These are phyloP conservation scores for Paralvinella palmiformis DNA, from an alignment of 1,140 invertebrate species.

Conservation along the genomic window DNA sequence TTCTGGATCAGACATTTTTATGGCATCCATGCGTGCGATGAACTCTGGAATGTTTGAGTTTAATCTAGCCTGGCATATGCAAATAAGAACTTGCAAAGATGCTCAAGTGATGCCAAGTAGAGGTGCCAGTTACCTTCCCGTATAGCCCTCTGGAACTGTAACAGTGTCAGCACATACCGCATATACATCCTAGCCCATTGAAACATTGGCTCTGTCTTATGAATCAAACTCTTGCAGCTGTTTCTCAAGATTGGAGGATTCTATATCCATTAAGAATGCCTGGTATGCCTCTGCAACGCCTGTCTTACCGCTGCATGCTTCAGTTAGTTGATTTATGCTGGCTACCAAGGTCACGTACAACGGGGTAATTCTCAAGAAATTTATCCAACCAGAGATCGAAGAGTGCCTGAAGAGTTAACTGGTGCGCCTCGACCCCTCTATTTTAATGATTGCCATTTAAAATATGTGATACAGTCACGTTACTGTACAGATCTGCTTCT, in stretches of 20 bases:
- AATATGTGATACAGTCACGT: background rate
- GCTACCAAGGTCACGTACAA: background rate
- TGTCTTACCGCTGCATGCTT: no score
- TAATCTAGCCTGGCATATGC: background rate
- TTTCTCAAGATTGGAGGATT: background rate
- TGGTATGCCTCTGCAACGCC: no score
- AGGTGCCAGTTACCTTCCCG: constrained; percentile 1
- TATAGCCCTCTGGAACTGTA: background rate
- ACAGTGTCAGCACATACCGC: background rate
- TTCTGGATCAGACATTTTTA: no score
- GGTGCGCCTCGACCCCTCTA: background rate
- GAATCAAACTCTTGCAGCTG: background rate
- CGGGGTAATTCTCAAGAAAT: background rate
- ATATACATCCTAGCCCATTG: background rate
- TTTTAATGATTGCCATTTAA: background rate
- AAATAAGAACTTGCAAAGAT: background rate
- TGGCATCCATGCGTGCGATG: constrained; percentile 3
- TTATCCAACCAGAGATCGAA: background rate
- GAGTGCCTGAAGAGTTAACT: background rate
- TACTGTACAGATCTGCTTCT: constrained; percentile 3
- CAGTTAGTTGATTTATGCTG: no score
- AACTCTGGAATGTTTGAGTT: constrained; percentile 1
- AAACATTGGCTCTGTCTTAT: background rate
- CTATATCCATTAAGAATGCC: background rate
- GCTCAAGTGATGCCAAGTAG: background rate